These are phyloP conservation scores for Schizopygopsis malacanthus DNA, from an alignment of 2,797 vertebrate genomes.

Conservation along the genomic window DNA sequence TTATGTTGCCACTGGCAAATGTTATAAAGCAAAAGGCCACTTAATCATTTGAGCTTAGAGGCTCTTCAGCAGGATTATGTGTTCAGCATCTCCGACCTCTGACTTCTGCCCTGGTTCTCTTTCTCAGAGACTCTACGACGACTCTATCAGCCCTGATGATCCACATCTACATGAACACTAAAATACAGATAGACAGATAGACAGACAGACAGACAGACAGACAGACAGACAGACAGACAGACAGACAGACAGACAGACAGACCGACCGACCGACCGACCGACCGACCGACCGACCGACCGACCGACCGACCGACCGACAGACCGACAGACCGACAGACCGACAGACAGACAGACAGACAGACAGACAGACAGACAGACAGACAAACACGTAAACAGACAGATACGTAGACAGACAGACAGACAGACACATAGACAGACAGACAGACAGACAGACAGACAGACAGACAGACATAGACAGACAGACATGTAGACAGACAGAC, in stretches of 20 bases:
- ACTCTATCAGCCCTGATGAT: background rate
- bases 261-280: fast-evolving
- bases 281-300: fast-evolving
- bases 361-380: background rate
- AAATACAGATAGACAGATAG: background rate
- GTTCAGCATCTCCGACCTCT: conserved; percentile 38
- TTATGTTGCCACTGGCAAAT: conserved; percentile 64
- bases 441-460: too few species aligned
- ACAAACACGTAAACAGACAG: fast-evolving
- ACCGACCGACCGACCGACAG: fast-evolving
- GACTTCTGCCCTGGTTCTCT: conserved; percentile 42
- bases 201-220: background rate
- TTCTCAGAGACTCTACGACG: conserved; percentile 33
- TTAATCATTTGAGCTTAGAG: conserved; percentile 58
- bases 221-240: fast-evolving
- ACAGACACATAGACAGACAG: too few species aligned
- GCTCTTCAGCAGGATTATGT: conserved; percentile 35
- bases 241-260: fast-evolving
- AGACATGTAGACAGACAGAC: too few species aligned
- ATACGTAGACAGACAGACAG: too few species aligned
- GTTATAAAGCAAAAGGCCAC: conserved; percentile 65
- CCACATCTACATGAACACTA: conserved; percentile 3
- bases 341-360: fast-evolving
- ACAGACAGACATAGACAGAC: too few species aligned
- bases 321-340: fast-evolving